Base-by-base conservation (phyloP, 2,113 vertebrate species). In the Ceratotherium simum region DNA sequence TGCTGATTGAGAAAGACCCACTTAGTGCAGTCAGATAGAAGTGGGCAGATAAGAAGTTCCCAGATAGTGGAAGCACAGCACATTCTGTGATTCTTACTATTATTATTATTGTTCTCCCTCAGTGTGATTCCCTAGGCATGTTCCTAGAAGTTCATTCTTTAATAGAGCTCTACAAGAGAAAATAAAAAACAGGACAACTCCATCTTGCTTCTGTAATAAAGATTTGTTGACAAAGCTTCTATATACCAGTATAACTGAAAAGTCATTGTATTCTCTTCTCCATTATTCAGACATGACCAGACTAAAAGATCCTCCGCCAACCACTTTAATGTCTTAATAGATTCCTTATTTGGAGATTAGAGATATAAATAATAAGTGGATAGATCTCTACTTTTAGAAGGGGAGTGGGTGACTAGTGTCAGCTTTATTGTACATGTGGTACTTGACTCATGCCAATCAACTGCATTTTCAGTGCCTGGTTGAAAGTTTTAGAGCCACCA, bases 1-100 rank as follows among this genome's bases (percentile, higher is more conserved):
- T 65, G 67, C 42, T 85, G 88, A 70, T 96, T 96, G 87, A 89
- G 85, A 96, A 93, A 62, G 36, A 93, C 46, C 51, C 33, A 70
- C 39, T 95, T 93, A 85, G 54, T 92, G 87, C 84, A 89, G 90
- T 92, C 94, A 92, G 70, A 84, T 65, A 78, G 86, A 96, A 95
- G 67, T 8, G 48, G 31, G 33, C 21, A 93, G 91, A 72, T 64
- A 83, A 76, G 80, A 91, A 86, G 36, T 94, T 96, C 54, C 60
- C 62, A 56, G 80, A 60, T 4, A 90, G 65, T 2, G 11, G 78
- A 78, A 27, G 31, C 60, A 72, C 12, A 20, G 54, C 7, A 7
- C 73, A 51, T 79, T 90, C 79, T 42, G 12, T 76, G 83, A 46
- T 65, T 56, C 54, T 33, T 62, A 46, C 25, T 85, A 8, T 21